Conservation (phyloP, 1,140 invertebrate species). For the Habropoda laboriosa region DNA sequence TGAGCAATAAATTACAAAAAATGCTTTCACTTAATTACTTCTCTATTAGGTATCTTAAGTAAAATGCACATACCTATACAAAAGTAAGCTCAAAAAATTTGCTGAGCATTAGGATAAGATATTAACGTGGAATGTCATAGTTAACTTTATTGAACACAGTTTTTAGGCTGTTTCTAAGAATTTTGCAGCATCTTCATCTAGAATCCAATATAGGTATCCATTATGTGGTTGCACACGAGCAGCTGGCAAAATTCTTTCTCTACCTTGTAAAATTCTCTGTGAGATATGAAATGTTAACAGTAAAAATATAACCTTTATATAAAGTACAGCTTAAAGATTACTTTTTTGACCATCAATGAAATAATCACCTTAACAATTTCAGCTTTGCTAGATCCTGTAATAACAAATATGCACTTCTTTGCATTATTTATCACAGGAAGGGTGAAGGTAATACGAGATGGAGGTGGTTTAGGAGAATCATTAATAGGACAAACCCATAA, state of each 20-base stretch:
- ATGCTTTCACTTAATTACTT: slow-evolving; percentile 3
- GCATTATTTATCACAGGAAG: slow-evolving; percentile 96
- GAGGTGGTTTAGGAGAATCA: slow-evolving; percentile 98
- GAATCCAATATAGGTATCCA: slow-evolving; percentile 90
- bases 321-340: slow-evolving; percentile 3
- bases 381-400: slow-evolving; percentile 93
- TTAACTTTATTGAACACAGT: background rate
- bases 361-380: slow-evolving; percentile 91
- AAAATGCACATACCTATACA: slow-evolving; percentile 54
- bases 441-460: slow-evolving; percentile 94
- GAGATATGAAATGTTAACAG: slow-evolving; percentile 68
- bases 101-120: slow-evolving; percentile 43
- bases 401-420: slow-evolving; percentile 91
- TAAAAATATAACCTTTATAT: background rate
- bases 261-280: slow-evolving; percentile 88
- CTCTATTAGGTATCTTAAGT: slow-evolving; percentile 28
- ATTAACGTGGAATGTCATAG: slow-evolving; percentile 62
- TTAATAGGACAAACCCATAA: slow-evolving; percentile 92
- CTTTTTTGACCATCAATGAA: background rate
- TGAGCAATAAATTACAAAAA: slow-evolving; percentile 29
- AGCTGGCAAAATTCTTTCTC: slow-evolving; percentile 87
- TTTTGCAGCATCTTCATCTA: slow-evolving; percentile 88
- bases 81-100: slow-evolving; percentile 57
- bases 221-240: slow-evolving; percentile 86
- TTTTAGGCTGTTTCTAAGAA: slow-evolving; percentile 61